phyloP scores from a whole-genome alignment of 2,888 invertebrate genomes.

The Yponomeuta evonymella region DNA sequence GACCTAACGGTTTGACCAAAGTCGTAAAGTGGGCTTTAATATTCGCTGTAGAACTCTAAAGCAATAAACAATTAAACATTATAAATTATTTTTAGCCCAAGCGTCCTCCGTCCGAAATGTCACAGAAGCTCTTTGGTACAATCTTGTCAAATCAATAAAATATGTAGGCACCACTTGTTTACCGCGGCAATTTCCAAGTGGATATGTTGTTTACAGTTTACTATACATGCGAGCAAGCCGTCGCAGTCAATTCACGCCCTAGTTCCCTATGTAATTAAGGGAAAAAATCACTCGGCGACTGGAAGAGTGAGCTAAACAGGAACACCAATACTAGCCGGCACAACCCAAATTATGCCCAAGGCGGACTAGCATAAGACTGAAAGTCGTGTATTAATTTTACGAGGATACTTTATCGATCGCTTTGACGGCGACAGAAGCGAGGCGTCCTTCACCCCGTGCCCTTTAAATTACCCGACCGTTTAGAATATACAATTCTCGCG shows the following conservation, averaged over 20 bases:
- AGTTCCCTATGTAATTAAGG: neutral
- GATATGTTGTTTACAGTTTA: constrained; percentile 14
- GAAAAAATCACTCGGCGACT: neutral
- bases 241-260: neutral
- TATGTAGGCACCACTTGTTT: constrained; percentile 21
- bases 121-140: constrained; percentile 16
- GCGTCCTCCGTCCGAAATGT: neutral
- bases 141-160: constrained; percentile 23
- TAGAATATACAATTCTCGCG: neutral
- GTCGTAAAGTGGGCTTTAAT: neutral
- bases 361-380: neutral
- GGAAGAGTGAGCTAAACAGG: constrained; percentile 10
- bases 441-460: constrained; percentile 69
- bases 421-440: constrained; percentile 34
- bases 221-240: neutral
- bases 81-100: too few relatives aligned
- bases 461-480: constrained; percentile 47
- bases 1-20: neutral
- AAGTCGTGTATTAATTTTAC: neutral
- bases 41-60: neutral
- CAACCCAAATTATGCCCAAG: neutral
- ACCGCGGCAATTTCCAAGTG: constrained; percentile 17
- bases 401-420: constrained; percentile 52
- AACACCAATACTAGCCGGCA: neutral
- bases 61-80: neutral